A percentile compares a stretch with the other conserved stretches of the same genome.
phyloP scores from a whole-genome alignment of 2,113 vertebrate genomes.

The Empidonax traillii region DNA sequence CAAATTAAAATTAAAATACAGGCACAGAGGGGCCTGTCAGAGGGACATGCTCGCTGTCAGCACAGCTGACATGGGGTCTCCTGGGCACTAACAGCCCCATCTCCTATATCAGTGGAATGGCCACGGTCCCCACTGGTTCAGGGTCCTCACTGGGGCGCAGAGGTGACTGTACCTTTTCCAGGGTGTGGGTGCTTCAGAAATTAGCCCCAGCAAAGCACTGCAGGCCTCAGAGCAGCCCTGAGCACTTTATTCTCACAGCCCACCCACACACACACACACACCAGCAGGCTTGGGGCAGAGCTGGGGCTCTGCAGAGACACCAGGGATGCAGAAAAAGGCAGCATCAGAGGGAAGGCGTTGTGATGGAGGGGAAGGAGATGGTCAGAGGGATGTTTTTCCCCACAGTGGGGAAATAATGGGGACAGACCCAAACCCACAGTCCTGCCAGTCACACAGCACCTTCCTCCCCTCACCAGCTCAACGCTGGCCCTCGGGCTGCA shows the following conservation, averaged over 20 bases:
- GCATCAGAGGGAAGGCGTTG: neutral
- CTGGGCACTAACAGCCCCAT: neutral
- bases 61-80: neutral
- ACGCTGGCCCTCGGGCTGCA: fast-evolving
- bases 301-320: neutral
- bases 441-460: neutral
- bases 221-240: neutral
- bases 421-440: neutral
- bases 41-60: fast-evolving
- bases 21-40: fast-evolving
- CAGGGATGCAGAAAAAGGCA: neutral
- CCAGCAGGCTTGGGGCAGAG: neutral
- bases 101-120: fast-evolving
- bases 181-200: neutral
- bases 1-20: neutral
- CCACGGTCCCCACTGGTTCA: fast-evolving
- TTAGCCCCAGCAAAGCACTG: neutral
- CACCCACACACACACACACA: neutral
- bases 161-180: neutral
- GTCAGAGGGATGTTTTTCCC: fast-evolving
- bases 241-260: constrained; percentile 38
- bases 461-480: neutral
- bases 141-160: too few species aligned
- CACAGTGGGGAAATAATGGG: neutral
- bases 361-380: neutral